Evolutionary conservation across 2,888 invertebrate species (phyloP).

Genomic region (Scaptomyza cyrtandrae): DNA sequence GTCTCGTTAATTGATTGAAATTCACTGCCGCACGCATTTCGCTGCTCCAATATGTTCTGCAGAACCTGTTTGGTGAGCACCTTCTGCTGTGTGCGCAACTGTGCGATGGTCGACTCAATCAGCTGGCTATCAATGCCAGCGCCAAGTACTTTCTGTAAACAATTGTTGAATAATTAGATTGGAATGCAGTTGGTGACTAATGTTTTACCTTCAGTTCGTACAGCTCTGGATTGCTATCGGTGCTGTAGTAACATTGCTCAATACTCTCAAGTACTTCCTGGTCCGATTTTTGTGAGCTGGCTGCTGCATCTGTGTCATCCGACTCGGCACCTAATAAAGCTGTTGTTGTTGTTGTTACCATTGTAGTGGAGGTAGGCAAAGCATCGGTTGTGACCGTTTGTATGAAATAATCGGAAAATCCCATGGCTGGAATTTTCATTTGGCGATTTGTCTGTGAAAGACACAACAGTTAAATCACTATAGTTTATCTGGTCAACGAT

Average conservation of each 20-base stretch:
- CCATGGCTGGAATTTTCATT: conserved; percentile 85
- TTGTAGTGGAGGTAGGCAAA: conserved; percentile 42
- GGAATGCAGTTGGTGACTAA: background rate
- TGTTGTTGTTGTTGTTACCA: conserved; percentile 14
- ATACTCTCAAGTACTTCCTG: conserved; percentile 84
- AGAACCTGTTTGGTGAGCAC: conserved; percentile 97
- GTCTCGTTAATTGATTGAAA: conserved; percentile 91
- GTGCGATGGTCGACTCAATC: conserved; percentile 81
- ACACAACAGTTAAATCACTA: background rate
- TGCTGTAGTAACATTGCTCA: conserved; percentile 82
- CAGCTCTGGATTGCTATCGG: conserved; percentile 80
- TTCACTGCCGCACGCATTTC: conserved; percentile 93
- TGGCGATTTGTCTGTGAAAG: conserved; percentile 79
- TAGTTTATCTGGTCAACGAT: background rate
- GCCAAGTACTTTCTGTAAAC: conserved; percentile 80
- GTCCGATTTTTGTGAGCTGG: conserved; percentile 80
- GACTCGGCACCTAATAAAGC: conserved; percentile 56
- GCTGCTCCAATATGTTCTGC: conserved; percentile 95
- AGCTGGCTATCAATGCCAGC: conserved; percentile 80
- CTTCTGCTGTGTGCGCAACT: conserved; percentile 83
- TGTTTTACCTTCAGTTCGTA: conserved; percentile 81
- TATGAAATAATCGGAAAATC: conserved; percentile 84
- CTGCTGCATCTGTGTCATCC: conserved; percentile 31
- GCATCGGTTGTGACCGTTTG: conserved; percentile 82
- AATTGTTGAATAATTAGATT: background rate